These are phyloP conservation scores for Drosophila santomea DNA, from an alignment of 1,140 invertebrate species.

Conservation along the genomic window DNA sequence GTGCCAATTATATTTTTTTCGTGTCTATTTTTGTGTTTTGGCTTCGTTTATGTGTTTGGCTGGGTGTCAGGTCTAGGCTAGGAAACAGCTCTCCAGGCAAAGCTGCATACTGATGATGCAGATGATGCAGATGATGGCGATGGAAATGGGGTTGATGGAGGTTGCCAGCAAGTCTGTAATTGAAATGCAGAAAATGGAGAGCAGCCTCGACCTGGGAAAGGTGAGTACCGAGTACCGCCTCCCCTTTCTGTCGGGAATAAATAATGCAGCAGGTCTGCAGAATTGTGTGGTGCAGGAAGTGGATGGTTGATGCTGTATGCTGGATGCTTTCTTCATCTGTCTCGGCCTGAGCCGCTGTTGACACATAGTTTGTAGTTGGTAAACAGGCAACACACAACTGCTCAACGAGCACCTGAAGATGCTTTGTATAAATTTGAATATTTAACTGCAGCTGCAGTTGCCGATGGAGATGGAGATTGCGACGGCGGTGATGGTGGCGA, in stretches of 20 bases:
- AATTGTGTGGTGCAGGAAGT: constrained; percentile 1
- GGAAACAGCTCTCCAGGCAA: constrained; percentile 46
- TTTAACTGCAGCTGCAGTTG: constrained; percentile 54
- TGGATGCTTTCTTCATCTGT: constrained; percentile 71
- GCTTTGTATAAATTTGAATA: constrained; percentile 82
- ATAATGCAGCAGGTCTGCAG: constrained; percentile 64
- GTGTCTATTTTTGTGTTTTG: too few relatives aligned
- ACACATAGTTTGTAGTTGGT: constrained; percentile 79
- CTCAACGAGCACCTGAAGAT: constrained; percentile 72
- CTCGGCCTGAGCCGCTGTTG: constrained; percentile 64
- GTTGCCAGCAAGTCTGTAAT: constrained; percentile 56
- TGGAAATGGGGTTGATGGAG: constrained; percentile 11
- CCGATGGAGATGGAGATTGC: constrained; percentile 1
- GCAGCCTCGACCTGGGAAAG: constrained; percentile 64
- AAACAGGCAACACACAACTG: constrained; percentile 63
- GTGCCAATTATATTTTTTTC: background rate
- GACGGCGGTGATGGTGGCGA: too few relatives aligned
- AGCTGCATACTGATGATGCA: constrained; percentile 53
- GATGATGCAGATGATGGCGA: constrained; percentile 2
- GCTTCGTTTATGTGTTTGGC: background rate
- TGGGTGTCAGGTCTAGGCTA: constrained; percentile 31
- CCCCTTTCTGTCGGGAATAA: constrained; percentile 53
- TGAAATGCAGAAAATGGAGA: constrained; percentile 68
- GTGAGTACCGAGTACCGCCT: constrained; percentile 4
- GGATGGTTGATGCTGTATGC: constrained; percentile 1